These are phyloP conservation scores for Cyrtorhinus lividipennis DNA, from an alignment of 1,140 invertebrate genomes.

Conservation along the genomic window DNA sequence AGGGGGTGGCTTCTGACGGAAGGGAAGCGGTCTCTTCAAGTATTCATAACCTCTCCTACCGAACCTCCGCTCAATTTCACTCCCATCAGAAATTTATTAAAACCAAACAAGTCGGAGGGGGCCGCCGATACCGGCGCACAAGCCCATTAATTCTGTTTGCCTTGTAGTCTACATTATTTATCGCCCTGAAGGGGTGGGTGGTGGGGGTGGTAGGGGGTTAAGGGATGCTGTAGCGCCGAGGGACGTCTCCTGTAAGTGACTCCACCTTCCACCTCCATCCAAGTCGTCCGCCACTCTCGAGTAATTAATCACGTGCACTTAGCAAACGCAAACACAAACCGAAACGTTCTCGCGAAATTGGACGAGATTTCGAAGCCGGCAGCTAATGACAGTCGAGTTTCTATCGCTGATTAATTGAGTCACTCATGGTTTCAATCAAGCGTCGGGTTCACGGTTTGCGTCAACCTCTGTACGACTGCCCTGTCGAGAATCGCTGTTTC, in stretches of 20 bases:
- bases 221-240: not conserved
- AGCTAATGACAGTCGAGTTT: conserved; percentile 1
- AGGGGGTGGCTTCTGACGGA: not conserved
- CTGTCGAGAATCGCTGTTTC: no score
- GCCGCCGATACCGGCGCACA: not conserved
- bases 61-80: conserved; percentile 9
- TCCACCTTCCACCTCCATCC: not conserved
- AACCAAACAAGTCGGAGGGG: conserved; percentile 8
- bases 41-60: conserved; percentile 1
- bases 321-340: not conserved
- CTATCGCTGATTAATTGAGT: not conserved
- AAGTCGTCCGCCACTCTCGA: not conserved
- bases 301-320: conserved; percentile 7
- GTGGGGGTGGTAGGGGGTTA: not conserved
- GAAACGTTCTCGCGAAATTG: not conserved
- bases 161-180: conserved; percentile 9
- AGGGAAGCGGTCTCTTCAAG: not conserved
- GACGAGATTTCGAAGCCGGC: not conserved
- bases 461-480: no score
- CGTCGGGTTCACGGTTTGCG: no score
- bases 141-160: conserved; percentile 9
- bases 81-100: conserved; percentile 10
- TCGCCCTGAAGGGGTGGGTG: not conserved
- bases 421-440: no score
- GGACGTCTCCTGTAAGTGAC: no score